These are phyloP conservation scores for Jordanella pulchra DNA, from an alignment of 2,797 vertebrate genomes.

Conservation along the genomic window DNA sequence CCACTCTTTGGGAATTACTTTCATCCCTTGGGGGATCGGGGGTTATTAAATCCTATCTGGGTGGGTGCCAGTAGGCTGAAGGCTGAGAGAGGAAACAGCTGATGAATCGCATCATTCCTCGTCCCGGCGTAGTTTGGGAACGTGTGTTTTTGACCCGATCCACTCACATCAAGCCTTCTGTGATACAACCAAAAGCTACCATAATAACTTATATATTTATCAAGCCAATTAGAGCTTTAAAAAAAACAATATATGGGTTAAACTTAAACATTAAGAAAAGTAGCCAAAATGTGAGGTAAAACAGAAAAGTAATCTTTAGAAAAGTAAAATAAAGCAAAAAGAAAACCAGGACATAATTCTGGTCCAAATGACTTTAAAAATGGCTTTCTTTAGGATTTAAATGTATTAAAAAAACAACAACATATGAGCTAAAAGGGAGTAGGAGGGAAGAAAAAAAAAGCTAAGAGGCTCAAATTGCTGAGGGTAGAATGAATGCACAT, in stretches of 20 bases:
- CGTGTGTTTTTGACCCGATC: neutral
- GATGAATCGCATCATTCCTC: constrained; percentile 13
- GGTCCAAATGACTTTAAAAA: neutral
- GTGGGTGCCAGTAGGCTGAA: neutral
- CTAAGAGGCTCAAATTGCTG: constrained; percentile 5
- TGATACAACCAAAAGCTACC: neutral
- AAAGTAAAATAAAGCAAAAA: neutral
- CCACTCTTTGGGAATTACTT: neutral
- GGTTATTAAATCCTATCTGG: constrained; percentile 1
- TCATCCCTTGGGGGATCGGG: neutral
- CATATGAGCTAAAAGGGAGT: constrained; percentile 6
- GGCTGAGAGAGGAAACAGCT: constrained; percentile 18
- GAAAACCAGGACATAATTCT: neutral
- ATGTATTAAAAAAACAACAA: neutral
- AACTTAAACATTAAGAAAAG: neutral
- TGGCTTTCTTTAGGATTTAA: neutral
- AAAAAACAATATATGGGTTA: no score
- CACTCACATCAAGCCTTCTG: neutral
- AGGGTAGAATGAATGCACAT: constrained; percentile 1
- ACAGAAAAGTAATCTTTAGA: no score
- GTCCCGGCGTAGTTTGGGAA: neutral
- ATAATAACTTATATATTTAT: no score
- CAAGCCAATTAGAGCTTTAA: neutral
- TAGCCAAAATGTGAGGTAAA: neutral
- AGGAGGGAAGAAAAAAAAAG: neutral